A percentile compares a stretch with the other conserved stretches of the same genome.
These are phyloP conservation scores for Drosophila fuyamai DNA, from an alignment of 1,140 invertebrate species.

Conservation along the genomic window DNA sequence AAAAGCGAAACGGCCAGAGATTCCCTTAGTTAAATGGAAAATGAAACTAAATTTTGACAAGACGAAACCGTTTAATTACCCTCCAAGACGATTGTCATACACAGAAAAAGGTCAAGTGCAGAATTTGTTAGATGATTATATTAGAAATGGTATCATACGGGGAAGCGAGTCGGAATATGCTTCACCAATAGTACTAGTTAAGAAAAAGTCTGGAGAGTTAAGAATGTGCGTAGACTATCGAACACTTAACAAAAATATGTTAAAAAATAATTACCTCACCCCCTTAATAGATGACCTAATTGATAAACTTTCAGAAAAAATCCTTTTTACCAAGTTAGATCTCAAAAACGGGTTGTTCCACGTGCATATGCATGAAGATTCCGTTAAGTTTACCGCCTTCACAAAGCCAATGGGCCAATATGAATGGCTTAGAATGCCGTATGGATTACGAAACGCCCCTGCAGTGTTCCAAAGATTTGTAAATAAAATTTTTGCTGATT, in stretches of 20 bases:
- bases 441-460: neutral
- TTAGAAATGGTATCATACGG: neutral
- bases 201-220: conserved; percentile 12
- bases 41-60: conserved; percentile 18
- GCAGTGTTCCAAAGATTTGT: conserved; percentile 8
- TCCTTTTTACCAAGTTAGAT: conserved; percentile 9
- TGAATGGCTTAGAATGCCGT: no score
- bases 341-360: conserved; percentile 11
- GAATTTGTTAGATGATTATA: no score
- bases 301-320: conserved; percentile 16
- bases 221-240: conserved; percentile 20
- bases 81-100: neutral
- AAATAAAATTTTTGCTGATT: conserved; percentile 11
- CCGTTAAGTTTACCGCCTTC: conserved; percentile 5
- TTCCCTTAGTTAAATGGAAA: conserved; percentile 9
- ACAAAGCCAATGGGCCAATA: conserved; percentile 11
- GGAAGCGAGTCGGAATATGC: conserved; percentile 11
- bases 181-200: conserved; percentile 17
- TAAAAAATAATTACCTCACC: conserved; percentile 19
- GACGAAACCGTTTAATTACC: conserved; percentile 6
- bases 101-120: conserved; percentile 12
- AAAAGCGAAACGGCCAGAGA: no score
- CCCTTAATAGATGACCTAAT: conserved; percentile 8
- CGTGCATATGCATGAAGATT: conserved; percentile 11
- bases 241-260: conserved; percentile 9